phyloP scores from a whole-genome alignment of 2,888 invertebrate species.

The Rotaria magnacalcarata region DNA sequence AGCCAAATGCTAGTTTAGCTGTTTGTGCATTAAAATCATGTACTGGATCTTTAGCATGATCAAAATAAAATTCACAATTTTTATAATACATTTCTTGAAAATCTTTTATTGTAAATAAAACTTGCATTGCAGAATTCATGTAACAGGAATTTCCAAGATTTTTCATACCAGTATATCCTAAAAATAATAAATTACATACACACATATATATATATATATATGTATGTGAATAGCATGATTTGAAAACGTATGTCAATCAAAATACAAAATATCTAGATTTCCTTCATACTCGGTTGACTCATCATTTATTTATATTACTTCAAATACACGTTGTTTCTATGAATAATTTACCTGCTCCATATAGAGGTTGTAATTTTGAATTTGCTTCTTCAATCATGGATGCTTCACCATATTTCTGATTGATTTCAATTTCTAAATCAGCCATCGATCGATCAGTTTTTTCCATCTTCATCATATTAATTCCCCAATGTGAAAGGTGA shows the following conservation, averaged over 20 bases:
- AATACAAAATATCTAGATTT: too few relatives aligned
- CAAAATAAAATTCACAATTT: slow-evolving; percentile 39
- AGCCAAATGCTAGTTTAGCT: slow-evolving; percentile 78
- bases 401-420: slow-evolving; percentile 81
- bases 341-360: slow-evolving; percentile 68
- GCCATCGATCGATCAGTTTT: slow-evolving; percentile 98
- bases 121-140: slow-evolving; percentile 78
- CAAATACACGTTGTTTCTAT: too few relatives aligned
- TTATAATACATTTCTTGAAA: slow-evolving; percentile 66
- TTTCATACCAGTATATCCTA: slow-evolving; percentile 77
- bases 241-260: too few relatives aligned
- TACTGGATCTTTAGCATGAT: slow-evolving; percentile 49
- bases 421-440: slow-evolving; percentile 89
- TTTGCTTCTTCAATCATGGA: slow-evolving; percentile 83
- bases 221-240: too few relatives aligned
- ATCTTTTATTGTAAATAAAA: slow-evolving; percentile 80
- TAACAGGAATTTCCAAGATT: slow-evolving; percentile 98
- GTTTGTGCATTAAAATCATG: slow-evolving; percentile 60
- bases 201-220: too few relatives aligned
- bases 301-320: too few relatives aligned
- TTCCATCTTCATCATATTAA: slow-evolving; percentile 82
- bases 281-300: too few relatives aligned
- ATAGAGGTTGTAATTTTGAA: slow-evolving; percentile 72
- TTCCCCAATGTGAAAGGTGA: slow-evolving; percentile 90
- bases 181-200: too few relatives aligned